Evolutionary conservation across 2,797 vertebrate species (phyloP).

Genomic region (Falco columbarius): DNA sequence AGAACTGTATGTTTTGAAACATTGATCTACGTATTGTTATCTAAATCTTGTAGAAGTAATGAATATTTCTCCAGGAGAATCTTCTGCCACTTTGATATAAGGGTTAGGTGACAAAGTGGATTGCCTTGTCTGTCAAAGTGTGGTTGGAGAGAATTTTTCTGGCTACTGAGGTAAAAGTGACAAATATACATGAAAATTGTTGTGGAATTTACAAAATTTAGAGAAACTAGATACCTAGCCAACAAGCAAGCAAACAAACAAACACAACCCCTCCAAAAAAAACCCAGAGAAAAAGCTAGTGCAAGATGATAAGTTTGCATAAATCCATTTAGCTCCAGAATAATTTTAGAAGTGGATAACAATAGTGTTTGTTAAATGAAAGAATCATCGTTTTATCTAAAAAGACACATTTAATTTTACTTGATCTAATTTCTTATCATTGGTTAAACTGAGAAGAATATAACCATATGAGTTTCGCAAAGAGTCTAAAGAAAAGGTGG

Average conservation of each 20-base stretch:
- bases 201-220: constrained; percentile 1
- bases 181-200: constrained; percentile 14
- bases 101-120: constrained; percentile 57
- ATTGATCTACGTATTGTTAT: constrained; percentile 62
- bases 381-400: neutral
- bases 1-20: constrained; percentile 39
- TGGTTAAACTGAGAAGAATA: neutral
- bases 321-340: neutral
- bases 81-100: constrained; percentile 68
- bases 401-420: neutral
- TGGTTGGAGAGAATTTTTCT: constrained; percentile 37
- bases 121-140: constrained; percentile 71
- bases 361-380: neutral
- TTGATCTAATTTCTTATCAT: neutral
- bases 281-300: neutral
- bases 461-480: neutral
- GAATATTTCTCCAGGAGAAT: constrained; percentile 68
- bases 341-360: neutral
- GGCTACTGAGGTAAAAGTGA: constrained; percentile 8
- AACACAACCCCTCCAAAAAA: rapidly evolving
- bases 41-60: constrained; percentile 73
- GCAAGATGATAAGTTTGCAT: neutral
- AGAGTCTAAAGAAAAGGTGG: neutral
- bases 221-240: neutral
- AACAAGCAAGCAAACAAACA: neutral